Conservation (phyloP, 2,113 vertebrate genomes). For the Lycocorax pyrrhopterus region DNA sequence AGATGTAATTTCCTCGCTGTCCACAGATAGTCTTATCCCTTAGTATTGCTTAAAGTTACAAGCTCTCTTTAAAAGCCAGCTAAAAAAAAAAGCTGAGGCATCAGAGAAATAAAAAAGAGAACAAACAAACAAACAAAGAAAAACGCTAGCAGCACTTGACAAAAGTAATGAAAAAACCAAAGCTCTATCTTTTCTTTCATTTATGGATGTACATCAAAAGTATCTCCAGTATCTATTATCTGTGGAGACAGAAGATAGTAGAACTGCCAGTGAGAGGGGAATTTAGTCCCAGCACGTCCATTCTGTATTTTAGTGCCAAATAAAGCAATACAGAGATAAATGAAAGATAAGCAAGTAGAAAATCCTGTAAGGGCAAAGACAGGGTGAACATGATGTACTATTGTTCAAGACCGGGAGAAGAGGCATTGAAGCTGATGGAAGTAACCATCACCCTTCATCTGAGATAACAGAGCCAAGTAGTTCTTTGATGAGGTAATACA, state of each 20-base stretch:
- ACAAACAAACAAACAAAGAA: neutral
- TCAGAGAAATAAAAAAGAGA: neutral
- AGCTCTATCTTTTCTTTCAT: neutral
- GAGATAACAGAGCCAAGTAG: slow-evolving; percentile 6
- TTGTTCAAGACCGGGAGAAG: neutral
- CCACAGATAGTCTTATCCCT: neutral
- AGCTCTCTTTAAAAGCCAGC: neutral
- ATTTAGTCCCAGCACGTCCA: neutral
- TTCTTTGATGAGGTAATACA: slow-evolving; percentile 38
- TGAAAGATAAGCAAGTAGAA: slow-evolving; percentile 6
- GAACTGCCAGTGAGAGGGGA: neutral
- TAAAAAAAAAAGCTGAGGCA: neutral
- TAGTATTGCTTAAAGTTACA: neutral
- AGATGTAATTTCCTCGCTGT: neutral
- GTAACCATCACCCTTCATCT: slow-evolving; percentile 12
- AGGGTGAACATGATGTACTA: neutral
- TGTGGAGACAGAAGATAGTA: neutral
- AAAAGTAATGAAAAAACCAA: neutral
- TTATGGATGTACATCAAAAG: neutral
- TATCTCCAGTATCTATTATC: neutral
- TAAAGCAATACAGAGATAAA: slow-evolving; percentile 16
- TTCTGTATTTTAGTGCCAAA: slow-evolving; percentile 10
- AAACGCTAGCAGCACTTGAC: neutral
- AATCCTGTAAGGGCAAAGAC: neutral
- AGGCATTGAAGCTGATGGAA: slow-evolving; percentile 1